Evolutionary conservation across 2,888 invertebrate genomes (phyloP).

Genomic region (Galerucella calmariensis): DNA sequence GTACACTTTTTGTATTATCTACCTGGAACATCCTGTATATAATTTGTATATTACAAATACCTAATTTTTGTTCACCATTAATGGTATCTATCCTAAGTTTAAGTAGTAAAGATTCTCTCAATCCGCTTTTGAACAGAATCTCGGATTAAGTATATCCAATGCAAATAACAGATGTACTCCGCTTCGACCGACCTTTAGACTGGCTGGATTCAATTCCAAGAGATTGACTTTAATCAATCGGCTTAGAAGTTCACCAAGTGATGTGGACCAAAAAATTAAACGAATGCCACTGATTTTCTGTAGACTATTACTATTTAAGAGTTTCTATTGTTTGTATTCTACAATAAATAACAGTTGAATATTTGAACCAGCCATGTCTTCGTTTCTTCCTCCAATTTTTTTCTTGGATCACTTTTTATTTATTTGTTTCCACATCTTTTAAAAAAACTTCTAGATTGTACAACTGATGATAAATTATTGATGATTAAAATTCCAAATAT

Average conservation of each 20-base stretch:
- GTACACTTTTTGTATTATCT: too few relatives aligned
- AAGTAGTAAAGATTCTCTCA: slow-evolving; percentile 20
- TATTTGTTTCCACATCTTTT: neutral
- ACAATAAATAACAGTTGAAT: too few relatives aligned
- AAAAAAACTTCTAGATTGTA: neutral
- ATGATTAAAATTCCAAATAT: neutral
- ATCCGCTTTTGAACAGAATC: slow-evolving; percentile 18
- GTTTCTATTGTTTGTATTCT: neutral
- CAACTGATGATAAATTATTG: neutral
- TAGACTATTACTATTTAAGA: neutral
- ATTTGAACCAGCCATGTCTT: too few relatives aligned
- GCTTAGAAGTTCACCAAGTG: slow-evolving; percentile 28
- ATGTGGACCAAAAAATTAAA: slow-evolving; percentile 30
- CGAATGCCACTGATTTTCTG: slow-evolving; percentile 9
- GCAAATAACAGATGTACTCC: slow-evolving; percentile 32
- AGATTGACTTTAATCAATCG: slow-evolving; percentile 33
- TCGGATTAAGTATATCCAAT: slow-evolving; percentile 33
- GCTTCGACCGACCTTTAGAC: slow-evolving; percentile 21
- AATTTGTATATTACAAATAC: slow-evolving; percentile 6
- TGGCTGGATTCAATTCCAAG: slow-evolving; percentile 23
- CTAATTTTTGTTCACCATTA: neutral
- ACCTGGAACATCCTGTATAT: too few relatives aligned
- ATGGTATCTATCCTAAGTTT: neutral
- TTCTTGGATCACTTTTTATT: too few relatives aligned
- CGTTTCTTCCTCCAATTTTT: too few relatives aligned